A percentile compares a stretch with the other conserved stretches of the same genome.
These are phyloP conservation scores for Anaspis maculata DNA, from an alignment of 2,888 invertebrate species.

Conservation along the genomic window DNA sequence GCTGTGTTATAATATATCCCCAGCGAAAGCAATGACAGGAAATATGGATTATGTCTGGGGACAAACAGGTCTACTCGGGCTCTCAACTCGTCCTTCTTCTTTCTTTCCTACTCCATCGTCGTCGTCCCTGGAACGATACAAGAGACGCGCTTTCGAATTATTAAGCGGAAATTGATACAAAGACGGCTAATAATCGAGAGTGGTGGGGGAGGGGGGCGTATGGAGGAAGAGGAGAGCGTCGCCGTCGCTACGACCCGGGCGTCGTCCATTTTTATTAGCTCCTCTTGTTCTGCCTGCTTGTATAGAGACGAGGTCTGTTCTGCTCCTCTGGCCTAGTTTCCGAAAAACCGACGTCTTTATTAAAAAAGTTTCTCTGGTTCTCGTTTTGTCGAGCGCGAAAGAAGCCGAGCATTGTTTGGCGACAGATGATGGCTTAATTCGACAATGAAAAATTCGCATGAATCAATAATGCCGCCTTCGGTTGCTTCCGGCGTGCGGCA, in stretches of 20 bases:
- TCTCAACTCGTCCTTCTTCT: neutral
- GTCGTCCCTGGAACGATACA: neutral
- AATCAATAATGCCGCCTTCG: conserved; percentile 1
- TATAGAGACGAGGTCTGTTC: no score
- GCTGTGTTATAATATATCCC: neutral
- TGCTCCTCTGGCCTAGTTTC: neutral
- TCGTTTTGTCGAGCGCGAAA: conserved; percentile 6
- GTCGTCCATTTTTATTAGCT: neutral
- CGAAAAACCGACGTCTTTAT: conserved; percentile 3
- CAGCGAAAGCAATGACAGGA: neutral
- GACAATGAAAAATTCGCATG: conserved; percentile 2
- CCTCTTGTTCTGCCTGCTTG: no score
- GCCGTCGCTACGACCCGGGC: no score
- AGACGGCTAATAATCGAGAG: no score
- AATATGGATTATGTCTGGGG: neutral
- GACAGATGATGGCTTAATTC: conserved; percentile 6
- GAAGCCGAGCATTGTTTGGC: conserved; percentile 6
- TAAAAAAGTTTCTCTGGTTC: conserved; percentile 12
- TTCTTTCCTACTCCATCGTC: no score
- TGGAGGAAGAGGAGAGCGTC: no score
- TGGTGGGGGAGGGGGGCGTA: no score
- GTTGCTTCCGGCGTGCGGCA: no score
- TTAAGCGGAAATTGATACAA: neutral
- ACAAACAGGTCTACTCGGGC: neutral
- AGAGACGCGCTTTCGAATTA: no score